Conservation (phyloP, 2,888 invertebrate species). For the Crepidodera aurea region DNA sequence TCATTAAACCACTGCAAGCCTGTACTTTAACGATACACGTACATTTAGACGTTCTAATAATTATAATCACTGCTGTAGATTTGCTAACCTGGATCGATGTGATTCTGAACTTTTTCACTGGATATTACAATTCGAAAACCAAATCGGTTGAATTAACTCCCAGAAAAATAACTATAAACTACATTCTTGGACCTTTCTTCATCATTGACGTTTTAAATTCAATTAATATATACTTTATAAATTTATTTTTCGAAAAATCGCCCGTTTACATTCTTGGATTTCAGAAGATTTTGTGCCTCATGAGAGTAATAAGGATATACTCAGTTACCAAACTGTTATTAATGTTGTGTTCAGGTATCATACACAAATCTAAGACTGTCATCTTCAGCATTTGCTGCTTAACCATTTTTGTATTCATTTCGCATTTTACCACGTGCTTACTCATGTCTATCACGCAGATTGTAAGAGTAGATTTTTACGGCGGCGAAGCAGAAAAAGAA, state of each 20-base stretch:
- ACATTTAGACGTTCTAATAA: neutral
- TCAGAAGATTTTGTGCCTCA: slow-evolving; percentile 3
- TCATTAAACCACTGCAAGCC: slow-evolving; percentile 35
- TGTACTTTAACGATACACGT: neutral
- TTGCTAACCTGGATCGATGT: slow-evolving; percentile 32
- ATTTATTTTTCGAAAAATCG: neutral
- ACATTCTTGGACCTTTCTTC: slow-evolving; percentile 37
- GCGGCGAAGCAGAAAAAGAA: neutral
- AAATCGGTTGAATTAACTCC: slow-evolving; percentile 29
- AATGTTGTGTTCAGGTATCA: neutral
- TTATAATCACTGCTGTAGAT: slow-evolving; percentile 25
- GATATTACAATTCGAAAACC: slow-evolving; percentile 21
- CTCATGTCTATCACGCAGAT: neutral
- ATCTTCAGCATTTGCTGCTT: neutral
- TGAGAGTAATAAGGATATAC: slow-evolving; percentile 19
- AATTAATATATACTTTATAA: neutral
- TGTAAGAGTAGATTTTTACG: neutral
- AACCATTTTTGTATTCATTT: neutral
- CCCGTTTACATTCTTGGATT: slow-evolving; percentile 4
- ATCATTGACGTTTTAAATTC: slow-evolving; percentile 39
- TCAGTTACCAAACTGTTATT: slow-evolving; percentile 7
- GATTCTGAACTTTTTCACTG: slow-evolving; percentile 37
- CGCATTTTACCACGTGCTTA: slow-evolving; percentile 6
- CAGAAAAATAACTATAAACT: slow-evolving; percentile 30
- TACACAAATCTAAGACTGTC: neutral